Percentiles rank a stretch among this genome's conserved stretches.
phyloP scores from a whole-genome alignment of 2,113 vertebrate species.

The Ginglymostoma cirratum region DNA sequence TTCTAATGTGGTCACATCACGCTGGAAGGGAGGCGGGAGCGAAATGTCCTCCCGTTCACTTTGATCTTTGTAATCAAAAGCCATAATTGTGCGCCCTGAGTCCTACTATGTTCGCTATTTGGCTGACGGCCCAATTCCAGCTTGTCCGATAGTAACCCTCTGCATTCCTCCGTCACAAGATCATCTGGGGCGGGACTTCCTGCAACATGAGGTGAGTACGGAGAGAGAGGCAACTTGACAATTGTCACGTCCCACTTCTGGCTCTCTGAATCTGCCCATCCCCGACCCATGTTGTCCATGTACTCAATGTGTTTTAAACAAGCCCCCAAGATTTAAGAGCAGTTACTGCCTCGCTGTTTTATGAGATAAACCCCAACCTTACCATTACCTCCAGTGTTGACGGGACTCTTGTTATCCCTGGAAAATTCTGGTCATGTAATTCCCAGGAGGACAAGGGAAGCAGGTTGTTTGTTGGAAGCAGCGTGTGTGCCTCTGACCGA shows the following conservation, averaged over 20 bases:
- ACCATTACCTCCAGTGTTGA: background rate
- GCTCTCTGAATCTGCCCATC: no score
- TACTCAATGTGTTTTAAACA: background rate
- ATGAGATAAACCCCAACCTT: background rate
- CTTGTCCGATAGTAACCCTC: constrained; percentile 25
- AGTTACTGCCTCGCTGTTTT: background rate
- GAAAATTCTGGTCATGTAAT: background rate
- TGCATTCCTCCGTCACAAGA: background rate
- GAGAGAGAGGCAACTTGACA: background rate
- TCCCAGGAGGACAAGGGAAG: background rate
- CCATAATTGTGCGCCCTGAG: constrained; percentile 15
- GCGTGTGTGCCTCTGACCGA: background rate
- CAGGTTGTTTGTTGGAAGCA: background rate
- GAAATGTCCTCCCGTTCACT: background rate
- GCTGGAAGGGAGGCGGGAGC: background rate
- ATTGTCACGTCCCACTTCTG: background rate
- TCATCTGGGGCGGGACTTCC: background rate
- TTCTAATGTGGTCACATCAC: background rate
- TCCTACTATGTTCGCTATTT: background rate
- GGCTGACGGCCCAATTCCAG: background rate
- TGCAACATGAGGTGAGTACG: background rate
- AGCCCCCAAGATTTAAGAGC: background rate
- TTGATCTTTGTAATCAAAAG: constrained; percentile 28
- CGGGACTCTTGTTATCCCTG: background rate
- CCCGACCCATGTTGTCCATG: no score